Percentiles rank a stretch among this genome's conserved stretches.
phyloP scores from a whole-genome alignment of 2,113 vertebrate genomes.

The Syrrhaptes paradoxus region DNA sequence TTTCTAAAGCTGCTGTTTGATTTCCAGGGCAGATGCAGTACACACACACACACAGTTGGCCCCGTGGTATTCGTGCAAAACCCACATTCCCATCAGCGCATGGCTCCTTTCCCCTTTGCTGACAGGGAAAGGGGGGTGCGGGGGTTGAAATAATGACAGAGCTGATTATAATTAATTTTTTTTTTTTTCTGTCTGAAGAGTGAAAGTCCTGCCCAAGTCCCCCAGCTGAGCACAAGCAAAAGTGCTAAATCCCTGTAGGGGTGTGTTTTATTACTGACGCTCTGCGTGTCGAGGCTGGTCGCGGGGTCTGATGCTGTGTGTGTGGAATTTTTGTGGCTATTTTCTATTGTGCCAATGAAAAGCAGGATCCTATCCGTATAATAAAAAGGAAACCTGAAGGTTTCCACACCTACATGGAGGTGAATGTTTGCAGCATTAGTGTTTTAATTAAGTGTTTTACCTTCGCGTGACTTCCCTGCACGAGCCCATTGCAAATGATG shows the following conservation, averaged over 20 bases:
- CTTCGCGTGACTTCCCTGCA: background rate
- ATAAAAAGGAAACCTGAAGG: constrained; percentile 70
- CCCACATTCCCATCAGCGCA: background rate
- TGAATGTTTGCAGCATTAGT: constrained; percentile 40
- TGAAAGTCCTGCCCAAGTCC: constrained; percentile 77
- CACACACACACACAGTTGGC: too few relatives aligned
- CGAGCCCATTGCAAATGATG: background rate
- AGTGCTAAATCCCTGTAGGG: constrained; percentile 69
- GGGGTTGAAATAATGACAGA: constrained; percentile 17
- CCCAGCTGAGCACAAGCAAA: constrained; percentile 66
- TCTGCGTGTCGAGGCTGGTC: constrained; percentile 82
- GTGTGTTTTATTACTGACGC: constrained; percentile 75
- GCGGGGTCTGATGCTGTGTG: constrained; percentile 77
- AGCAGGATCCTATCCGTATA: constrained; percentile 59
- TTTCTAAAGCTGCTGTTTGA: constrained; percentile 7
- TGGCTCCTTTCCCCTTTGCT: background rate
- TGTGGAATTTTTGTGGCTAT: constrained; percentile 83
- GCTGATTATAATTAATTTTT: constrained; percentile 2
- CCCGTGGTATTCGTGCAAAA: background rate
- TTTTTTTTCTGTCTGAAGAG: constrained; percentile 60
- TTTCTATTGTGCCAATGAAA: constrained; percentile 63
- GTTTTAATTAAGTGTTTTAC: constrained; percentile 23
- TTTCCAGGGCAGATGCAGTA: background rate
- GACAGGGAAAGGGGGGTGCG: background rate
- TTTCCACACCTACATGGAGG: constrained; percentile 31